Percentiles rank a stretch among this genome's conserved stretches.
phyloP scores from a whole-genome alignment of 2,797 vertebrate species.

The Ptychobarbus kaznakovi region DNA sequence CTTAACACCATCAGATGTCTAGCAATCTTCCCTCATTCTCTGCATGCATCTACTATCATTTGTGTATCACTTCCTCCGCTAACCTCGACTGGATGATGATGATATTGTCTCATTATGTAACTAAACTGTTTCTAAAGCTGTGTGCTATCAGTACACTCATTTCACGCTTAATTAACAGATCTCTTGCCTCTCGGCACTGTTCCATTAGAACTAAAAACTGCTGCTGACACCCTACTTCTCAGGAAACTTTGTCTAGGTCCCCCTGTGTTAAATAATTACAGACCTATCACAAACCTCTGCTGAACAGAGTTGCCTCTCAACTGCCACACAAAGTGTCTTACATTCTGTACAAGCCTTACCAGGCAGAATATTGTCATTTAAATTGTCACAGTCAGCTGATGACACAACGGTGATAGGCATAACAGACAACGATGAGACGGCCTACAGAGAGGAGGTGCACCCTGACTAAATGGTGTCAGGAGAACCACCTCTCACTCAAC shows the following conservation, averaged over 20 bases:
- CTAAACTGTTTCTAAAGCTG: slow-evolving; percentile 18
- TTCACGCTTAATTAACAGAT: slow-evolving; percentile 42
- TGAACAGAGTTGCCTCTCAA: not conserved
- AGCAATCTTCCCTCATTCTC: not conserved
- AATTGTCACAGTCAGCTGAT: no score
- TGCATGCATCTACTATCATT: not conserved
- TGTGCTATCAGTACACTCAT: slow-evolving; percentile 1
- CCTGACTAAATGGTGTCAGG: no score
- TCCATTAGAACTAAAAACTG: slow-evolving; percentile 78
- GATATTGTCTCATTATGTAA: slow-evolving; percentile 32
- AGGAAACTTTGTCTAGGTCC: slow-evolving; percentile 80
- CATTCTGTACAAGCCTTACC: not conserved
- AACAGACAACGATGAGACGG: no score
- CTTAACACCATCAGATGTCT: not conserved
- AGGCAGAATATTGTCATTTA: slow-evolving; percentile 1
- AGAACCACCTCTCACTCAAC: no score
- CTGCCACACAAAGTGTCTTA: not conserved
- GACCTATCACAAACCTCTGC: slow-evolving; percentile 61
- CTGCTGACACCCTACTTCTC: slow-evolving; percentile 80
- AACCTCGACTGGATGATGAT: not conserved
- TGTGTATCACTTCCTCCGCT: not conserved
- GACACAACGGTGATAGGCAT: no score
- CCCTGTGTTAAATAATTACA: slow-evolving; percentile 67
- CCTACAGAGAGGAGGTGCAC: no score
- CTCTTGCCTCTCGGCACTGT: slow-evolving; percentile 21